Conservation (phyloP, 2,113 vertebrate species). For the Antechinus flavipes region DNA sequence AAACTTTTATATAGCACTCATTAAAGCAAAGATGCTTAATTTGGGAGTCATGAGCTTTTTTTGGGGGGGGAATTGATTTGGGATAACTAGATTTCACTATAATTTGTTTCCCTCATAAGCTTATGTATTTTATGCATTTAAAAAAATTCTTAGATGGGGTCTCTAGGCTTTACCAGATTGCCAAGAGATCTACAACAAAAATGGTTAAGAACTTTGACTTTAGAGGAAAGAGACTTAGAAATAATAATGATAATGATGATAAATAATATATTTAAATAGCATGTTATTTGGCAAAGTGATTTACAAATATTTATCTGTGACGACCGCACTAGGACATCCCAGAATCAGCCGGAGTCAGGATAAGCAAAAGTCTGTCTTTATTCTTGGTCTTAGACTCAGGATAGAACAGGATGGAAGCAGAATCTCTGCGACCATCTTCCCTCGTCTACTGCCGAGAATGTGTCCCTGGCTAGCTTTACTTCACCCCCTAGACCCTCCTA, state of each 20-base stretch:
- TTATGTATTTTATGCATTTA: background rate
- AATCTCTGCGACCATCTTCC: too few relatives aligned
- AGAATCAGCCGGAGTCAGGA: too few relatives aligned
- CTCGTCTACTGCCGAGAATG: too few relatives aligned
- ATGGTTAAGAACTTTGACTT: background rate
- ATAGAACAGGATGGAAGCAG: too few relatives aligned
- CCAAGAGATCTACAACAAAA: background rate
- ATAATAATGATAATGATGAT: background rate
- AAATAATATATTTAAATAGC: background rate
- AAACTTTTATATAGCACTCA: background rate
- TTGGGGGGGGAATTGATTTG: background rate
- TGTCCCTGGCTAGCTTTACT: too few relatives aligned
- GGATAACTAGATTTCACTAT: background rate
- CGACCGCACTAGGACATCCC: too few relatives aligned
- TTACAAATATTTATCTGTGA: background rate
- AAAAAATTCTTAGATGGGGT: background rate
- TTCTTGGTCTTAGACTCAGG: too few relatives aligned
- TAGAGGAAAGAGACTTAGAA: background rate
- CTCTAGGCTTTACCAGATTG: background rate
- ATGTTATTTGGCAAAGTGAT: background rate
- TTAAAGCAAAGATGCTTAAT: background rate
- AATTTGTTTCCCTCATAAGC: too few relatives aligned
- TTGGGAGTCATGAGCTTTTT: background rate
- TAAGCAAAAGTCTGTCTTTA: too few relatives aligned
- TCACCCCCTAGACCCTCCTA: too few relatives aligned